These are phyloP conservation scores for Sebastes schlegelii DNA, from an alignment of 2,113 vertebrate species.

Conservation along the genomic window DNA sequence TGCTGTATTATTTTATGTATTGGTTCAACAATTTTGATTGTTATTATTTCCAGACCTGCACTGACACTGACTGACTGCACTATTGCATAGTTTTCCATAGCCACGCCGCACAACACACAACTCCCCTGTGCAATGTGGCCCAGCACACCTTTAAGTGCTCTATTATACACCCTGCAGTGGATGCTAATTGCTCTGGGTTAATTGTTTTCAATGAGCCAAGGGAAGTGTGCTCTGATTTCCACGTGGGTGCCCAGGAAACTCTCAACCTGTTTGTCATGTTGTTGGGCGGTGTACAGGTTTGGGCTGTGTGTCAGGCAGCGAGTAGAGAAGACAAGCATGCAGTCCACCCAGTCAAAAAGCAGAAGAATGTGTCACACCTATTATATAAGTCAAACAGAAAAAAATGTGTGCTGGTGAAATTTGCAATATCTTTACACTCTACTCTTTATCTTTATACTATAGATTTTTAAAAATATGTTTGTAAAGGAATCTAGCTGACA, in stretches of 20 bases:
- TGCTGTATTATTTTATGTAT: not conserved
- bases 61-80: not conserved
- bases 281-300: not conserved
- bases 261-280: conserved; percentile 22
- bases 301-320: not conserved
- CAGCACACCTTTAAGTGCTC: conserved; percentile 19
- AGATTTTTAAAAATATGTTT: too few species aligned
- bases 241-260: conserved; percentile 10
- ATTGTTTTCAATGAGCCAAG: conserved; percentile 48
- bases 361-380: not conserved
- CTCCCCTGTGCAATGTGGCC: conserved; percentile 21
- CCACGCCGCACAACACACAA: not conserved
- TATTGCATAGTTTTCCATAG: not conserved
- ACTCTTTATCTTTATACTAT: too few species aligned
- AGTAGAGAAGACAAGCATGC: not conserved
- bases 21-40: not conserved
- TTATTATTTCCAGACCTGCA: not conserved
- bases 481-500: not conserved
- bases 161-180: conserved; percentile 8
- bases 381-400: too few species aligned
- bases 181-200: conserved; percentile 36
- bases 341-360: not conserved
- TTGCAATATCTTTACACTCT: not conserved
- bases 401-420: not conserved
- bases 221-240: conserved; percentile 18